Evolutionary conservation across 2,888 invertebrate species (phyloP), one percentile per base, ranked within the genome.

Genomic region (Machimus rusticus): DNA sequence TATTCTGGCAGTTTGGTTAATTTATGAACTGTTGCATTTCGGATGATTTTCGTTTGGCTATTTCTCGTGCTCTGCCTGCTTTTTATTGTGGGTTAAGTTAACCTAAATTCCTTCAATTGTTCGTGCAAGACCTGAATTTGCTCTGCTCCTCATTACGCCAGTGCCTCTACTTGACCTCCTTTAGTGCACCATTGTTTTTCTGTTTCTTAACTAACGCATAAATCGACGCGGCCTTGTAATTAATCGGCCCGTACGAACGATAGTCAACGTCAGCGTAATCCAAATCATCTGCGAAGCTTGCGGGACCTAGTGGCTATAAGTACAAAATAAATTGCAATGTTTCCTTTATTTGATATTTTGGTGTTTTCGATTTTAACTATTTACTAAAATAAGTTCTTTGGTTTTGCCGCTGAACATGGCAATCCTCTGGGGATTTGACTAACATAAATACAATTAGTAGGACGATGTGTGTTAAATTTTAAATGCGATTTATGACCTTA

Each of bases 211-310:
- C 95, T 90, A 95, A 95, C 88, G 96, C 96, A 93, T 96, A 95
- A 90, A 97, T 95, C 55, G 97, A 97, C 88, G 97, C 97, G 89
- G 96, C 96, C 92, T 98, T 98, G 93, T 98, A 98, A 93, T 98
- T 97, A 92, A 98, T 97, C 79, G 98, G 98, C 90, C 98, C 98
- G 93, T 98, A 98, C 90, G 96, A 96, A 91, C 96, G 95, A 93
- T 97, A 95, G 93, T 98, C 97, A 90, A 97, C 96, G 93, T 98
- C 98, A 88, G 98, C 98, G 93, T 98, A 98, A 91, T 97, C 96
- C 93, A 98, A 94, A 93, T 98, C 97, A 92, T 92, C 93, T 89
- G 91, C 92, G 89, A 93, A 92, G 89, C 90, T 90, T 77, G 96
- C 95, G 89, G 97, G 95, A 93, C 94, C 95, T 93, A 96, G 96